These are phyloP conservation scores for Pseudomyrmex concolor DNA, from an alignment of 1,140 invertebrate genomes.

Conservation along the genomic window DNA sequence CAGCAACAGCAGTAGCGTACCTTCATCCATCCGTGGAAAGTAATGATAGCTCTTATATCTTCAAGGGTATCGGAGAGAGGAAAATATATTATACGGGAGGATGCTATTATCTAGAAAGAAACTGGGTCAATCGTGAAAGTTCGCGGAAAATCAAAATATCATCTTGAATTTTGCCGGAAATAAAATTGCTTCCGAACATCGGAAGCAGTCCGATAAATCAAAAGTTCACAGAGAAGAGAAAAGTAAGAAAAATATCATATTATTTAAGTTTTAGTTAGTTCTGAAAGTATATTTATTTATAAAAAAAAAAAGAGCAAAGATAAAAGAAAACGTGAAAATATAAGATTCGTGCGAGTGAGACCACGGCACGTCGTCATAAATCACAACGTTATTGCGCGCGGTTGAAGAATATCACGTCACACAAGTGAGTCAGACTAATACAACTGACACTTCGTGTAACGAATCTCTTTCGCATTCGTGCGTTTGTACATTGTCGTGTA, in stretches of 20 bases:
- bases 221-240: too few species aligned
- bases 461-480: conserved; percentile 11
- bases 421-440: not conserved
- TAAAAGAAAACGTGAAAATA: not conserved
- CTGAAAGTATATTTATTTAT: conserved; percentile 6
- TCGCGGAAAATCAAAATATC: not conserved
- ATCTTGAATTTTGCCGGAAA: conserved; percentile 16
- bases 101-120: conserved; percentile 17
- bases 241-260: too few species aligned
- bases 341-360: too few species aligned
- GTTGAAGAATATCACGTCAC: not conserved
- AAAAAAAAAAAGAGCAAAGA: too few species aligned
- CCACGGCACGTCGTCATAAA: not conserved
- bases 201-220: not conserved
- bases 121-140: conserved; percentile 2
- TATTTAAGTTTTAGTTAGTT: not conserved
- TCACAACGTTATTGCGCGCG: not conserved
- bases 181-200: not conserved
- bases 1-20: not conserved
- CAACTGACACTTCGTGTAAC: not conserved
- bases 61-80: conserved; percentile 32
- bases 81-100: conserved; percentile 15
- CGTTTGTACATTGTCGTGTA: conserved; percentile 18
- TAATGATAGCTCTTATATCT: conserved; percentile 49
- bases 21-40: conserved; percentile 35